Base-by-base conservation (phyloP, 1,140 invertebrate species). In the Meloidogyne floridensis region DNA sequence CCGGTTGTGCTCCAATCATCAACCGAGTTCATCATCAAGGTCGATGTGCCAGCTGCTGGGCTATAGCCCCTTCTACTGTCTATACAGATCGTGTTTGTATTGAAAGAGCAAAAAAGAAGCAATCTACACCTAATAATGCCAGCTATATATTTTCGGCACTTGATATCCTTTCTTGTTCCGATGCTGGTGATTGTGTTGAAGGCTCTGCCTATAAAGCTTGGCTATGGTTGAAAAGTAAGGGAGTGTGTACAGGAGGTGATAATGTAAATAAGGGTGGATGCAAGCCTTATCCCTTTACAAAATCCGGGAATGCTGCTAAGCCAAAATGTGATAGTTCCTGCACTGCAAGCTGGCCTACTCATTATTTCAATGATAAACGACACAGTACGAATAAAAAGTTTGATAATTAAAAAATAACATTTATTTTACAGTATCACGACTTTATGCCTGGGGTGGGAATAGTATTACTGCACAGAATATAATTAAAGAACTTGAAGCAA, bases 401-500 rank as follows among this genome's bases (percentile, higher is more conserved):
- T 47, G n/a, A n/a, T n/a, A n/a, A n/a, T n/a, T n/a, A n/a, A n/a
- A n/a, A n/a, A n/a, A n/a, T n/a, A n/a, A n/a, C n/a, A n/a, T n/a
- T 13, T 13, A 13, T 56, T 65, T 65, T n/a, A 65, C 0, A 13
- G 4, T 6, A 5, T 65, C 15, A n/a, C 13, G 15, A n/a, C n/a
- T 5, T 13, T 3, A n/a, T n/a, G n/a, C n/a, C n/a, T n/a, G n/a
- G n/a, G 15, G 56, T 65, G 56, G 56, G n/a, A n/a, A n/a, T n/a
- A n/a, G 3, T n/a, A 65, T 65, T n/a, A 65, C 15, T n/a, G 10
- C n/a, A 65, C 15, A 65, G 5, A 65, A 65, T 2, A 65, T 65
- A 3, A 65, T 65, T 91, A 92, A 92, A 6, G 96, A 98, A 91
- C 93, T 98, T 59, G 93, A 93, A 91, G 93, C 91, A 18, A 95